Percentiles rank a stretch among this genome's conserved stretches.
Conservation (phyloP, 2,797 vertebrate species). For the Kryptopterus vitreolus region DNA sequence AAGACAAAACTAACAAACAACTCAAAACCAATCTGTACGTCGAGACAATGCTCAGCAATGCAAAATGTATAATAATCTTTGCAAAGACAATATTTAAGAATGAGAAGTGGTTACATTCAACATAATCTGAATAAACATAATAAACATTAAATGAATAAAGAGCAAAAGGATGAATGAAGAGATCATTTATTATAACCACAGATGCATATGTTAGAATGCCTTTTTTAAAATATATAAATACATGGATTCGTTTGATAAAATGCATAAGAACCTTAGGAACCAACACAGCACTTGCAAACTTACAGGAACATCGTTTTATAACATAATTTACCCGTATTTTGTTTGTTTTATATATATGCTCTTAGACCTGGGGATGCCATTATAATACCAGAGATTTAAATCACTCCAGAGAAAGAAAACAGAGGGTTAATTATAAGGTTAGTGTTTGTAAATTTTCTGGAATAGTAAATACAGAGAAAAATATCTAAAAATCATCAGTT, state of each 20-base stretch:
- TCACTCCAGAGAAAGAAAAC: neutral
- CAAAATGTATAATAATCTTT: neutral
- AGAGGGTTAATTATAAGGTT: neutral
- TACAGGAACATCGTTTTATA: neutral
- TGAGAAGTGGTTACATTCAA: neutral
- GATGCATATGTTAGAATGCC: neutral
- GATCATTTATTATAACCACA: neutral
- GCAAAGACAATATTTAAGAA: neutral
- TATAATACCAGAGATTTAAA: too few species aligned
- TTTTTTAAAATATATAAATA: neutral
- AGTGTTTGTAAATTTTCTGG: neutral
- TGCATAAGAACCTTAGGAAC: neutral
- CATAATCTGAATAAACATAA: too few species aligned
- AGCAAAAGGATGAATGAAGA: too few species aligned
- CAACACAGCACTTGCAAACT: neutral
- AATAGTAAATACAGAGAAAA: neutral
- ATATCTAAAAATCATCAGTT: neutral
- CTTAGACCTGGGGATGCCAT: too few species aligned
- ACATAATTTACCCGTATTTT: neutral
- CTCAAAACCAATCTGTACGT: neutral
- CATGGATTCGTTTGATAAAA: neutral
- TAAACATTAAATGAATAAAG: too few species aligned
- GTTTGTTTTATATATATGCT: neutral
- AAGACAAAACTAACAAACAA: too few species aligned
- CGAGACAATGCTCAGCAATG: neutral